Percentiles rank a stretch among this genome's conserved stretches.
Conservation (phyloP, 2,888 invertebrate genomes). For the Caenorhabditis virilis region DNA sequence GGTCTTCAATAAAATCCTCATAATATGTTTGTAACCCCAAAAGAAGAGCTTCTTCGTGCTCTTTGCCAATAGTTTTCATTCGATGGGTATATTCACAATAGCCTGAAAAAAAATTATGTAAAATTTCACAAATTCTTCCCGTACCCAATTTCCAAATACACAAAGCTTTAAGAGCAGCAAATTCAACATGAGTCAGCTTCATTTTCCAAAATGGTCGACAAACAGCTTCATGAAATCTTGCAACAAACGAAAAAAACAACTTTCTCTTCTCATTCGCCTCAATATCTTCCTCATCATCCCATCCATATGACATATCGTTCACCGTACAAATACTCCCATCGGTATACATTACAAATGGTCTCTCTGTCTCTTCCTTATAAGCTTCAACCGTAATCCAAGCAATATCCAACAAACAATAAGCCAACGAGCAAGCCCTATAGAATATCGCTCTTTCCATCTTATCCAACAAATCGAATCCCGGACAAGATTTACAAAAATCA, state of each 20-base stretch:
- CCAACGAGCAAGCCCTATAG: slow-evolving; percentile 32
- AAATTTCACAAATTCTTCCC: too few species aligned
- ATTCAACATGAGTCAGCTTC: slow-evolving; percentile 42
- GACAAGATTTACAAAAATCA: slow-evolving; percentile 44
- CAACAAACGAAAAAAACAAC: slow-evolving; percentile 37
- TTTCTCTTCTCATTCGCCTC: slow-evolving; percentile 38
- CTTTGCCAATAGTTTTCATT: slow-evolving; percentile 36
- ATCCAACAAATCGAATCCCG: slow-evolving; percentile 41
- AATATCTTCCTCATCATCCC: slow-evolving; percentile 52
- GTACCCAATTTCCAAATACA: slow-evolving; percentile 52
- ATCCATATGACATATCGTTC: slow-evolving; percentile 45
- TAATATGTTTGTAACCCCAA: slow-evolving; percentile 37
- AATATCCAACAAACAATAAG: slow-evolving; percentile 43
- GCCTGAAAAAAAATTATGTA: slow-evolving; percentile 26
- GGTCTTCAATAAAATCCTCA: slow-evolving; percentile 14
- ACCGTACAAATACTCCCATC: slow-evolving; percentile 39
- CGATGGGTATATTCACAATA: slow-evolving; percentile 43
- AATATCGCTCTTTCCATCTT: slow-evolving; percentile 30
- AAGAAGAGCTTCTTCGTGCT: slow-evolving; percentile 35
- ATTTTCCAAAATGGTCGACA: slow-evolving; percentile 27
- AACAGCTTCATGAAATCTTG: slow-evolving; percentile 30
- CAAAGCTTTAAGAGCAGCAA: slow-evolving; percentile 48
- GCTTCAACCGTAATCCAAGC: slow-evolving; percentile 46
- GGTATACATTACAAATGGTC: slow-evolving; percentile 39
- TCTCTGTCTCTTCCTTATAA: slow-evolving; percentile 5